Evolutionary conservation across 2,113 vertebrate genomes (phyloP).

Genomic region (Chionodraco myersi): DNA sequence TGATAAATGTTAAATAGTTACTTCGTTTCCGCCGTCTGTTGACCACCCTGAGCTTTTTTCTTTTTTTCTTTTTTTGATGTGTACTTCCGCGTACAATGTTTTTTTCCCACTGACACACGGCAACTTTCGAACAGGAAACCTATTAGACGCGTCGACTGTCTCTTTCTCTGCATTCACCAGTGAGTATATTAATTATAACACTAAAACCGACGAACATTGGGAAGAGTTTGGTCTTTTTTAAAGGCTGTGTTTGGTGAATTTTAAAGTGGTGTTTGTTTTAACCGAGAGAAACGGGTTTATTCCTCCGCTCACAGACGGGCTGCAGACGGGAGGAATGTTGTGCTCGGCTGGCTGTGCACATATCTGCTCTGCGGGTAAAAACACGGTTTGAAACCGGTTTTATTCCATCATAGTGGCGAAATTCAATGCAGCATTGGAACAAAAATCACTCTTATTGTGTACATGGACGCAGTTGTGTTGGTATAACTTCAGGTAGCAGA

Average conservation of each 20-base stretch:
- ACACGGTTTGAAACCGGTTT: neutral
- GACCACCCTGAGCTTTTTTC: neutral
- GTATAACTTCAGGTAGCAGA: constrained; percentile 29
- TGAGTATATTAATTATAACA: constrained; percentile 60
- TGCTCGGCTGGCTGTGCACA: constrained; percentile 43
- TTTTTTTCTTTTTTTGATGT: constrained; percentile 26
- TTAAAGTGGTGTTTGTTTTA: constrained; percentile 37
- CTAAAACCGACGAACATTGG: neutral
- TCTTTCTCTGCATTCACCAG: constrained; percentile 67
- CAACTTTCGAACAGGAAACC: constrained; percentile 83
- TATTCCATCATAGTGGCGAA: neutral
- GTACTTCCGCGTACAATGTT: constrained; percentile 85
- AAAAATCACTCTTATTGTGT: neutral
- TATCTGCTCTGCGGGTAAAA: neutral
- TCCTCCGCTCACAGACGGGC: constrained; percentile 21
- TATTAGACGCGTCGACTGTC: constrained; percentile 60
- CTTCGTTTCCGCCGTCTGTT: neutral
- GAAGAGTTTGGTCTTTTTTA: neutral
- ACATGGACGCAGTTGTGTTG: neutral
- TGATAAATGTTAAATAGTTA: too few species aligned
- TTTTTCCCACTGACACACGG: constrained; percentile 75
- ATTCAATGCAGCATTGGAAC: neutral
- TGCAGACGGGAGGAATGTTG: constrained; percentile 63
- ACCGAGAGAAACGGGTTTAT: constrained; percentile 31
- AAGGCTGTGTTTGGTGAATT: neutral